Evolutionary conservation across 2,888 invertebrate genomes (phyloP), one percentile per base, ranked within the genome.

Genomic region (Creontiades dilutus): DNA sequence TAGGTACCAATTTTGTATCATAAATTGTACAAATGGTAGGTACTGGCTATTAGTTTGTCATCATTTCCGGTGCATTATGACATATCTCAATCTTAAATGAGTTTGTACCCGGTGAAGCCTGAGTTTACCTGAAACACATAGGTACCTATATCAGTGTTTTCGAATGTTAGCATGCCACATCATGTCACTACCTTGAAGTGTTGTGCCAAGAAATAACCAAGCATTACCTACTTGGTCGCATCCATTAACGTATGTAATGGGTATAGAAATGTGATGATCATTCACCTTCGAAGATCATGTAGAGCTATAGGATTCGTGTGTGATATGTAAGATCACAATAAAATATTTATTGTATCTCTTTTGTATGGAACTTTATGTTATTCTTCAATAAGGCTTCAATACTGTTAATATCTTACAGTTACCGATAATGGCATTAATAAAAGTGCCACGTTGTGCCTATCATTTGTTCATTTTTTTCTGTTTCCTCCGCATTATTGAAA

Each of bases 301-400:
- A 57, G 57, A 57, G 57, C 57, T 2, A n/a, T 57, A n/a, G 57
- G n/a, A n/a, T 14, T 57, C n/a, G 68, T 23, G 52, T 12, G 52
- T 52, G 68, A 68, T 68, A 68, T n/a, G 23, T 68, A 19, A 68
- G 68, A 23, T 68, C 68, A 68, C 68, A 68, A 68, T 5, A 19
- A 23, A 68, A 23, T 68, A 12, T 68, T 23, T 68, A 23, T 5
- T 68, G 68, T 68, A 68, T 68, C 68, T 68, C 68, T 68, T 68
- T 68, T 68, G 27, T 68, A 68, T 68, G 23, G 23, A 68, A 68
- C 23, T 12, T 12, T 27, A 68, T 68, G 19, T 27, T 68, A 68
- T 68, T n/a, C 57, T 57, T n/a, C 57, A 61, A 68, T 68, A 68
- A 68, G 68, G 68, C 68, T 68, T 68, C 68, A 27, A 68, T 68